Base-by-base conservation (phyloP, 2,888 invertebrate species). In the Mythimna vitellina region DNA sequence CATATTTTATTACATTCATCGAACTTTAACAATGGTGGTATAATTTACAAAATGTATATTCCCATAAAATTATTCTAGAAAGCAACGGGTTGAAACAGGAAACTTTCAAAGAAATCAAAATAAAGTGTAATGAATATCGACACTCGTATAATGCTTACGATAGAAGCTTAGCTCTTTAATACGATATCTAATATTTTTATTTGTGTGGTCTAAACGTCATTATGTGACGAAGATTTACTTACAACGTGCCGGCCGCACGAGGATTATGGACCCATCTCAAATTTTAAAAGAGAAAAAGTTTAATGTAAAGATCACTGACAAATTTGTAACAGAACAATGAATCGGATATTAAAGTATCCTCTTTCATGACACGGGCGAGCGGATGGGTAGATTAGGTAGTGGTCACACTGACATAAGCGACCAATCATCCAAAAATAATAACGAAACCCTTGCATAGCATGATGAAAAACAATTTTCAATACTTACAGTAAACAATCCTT, bases 241-340 rank as follows among this genome's bases (percentile, higher is more conserved):
- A 91, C 93, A 93, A 92, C 73, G 91, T 88, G 90, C 89, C 88
- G 88, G 90, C 89, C 92, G 91, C 90, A 90, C 86, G 89, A 89
- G 92, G 95, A 96, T 95, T 96, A 96, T 96, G 92, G 92, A 91
- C 94, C 93, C 94, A 88, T 92, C 93, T 96, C 94, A 92, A 92
- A 91, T 95, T 96, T 93, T 92, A 93, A 93, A 94, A 91, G 92
- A 91, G 91, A 94, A 95, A 96, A 95, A 94, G 93, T 95, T 95
- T 93, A 93, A 94, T 96, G 94, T 95, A 92, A 95, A 95, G 96
- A 96, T 96, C 96, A 94, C 95, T 96, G 95, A 96, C 96, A 96
- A 96, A 96, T 96, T 96, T 96, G 95, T 96, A 95, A 96, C 96
- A 96, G 95, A 95, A 96, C 96, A 96, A 96, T 96, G 96, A 95